Evolutionary conservation across 1,140 invertebrate species (phyloP).

Genomic region (Daktulosphaira vitifoliae): DNA sequence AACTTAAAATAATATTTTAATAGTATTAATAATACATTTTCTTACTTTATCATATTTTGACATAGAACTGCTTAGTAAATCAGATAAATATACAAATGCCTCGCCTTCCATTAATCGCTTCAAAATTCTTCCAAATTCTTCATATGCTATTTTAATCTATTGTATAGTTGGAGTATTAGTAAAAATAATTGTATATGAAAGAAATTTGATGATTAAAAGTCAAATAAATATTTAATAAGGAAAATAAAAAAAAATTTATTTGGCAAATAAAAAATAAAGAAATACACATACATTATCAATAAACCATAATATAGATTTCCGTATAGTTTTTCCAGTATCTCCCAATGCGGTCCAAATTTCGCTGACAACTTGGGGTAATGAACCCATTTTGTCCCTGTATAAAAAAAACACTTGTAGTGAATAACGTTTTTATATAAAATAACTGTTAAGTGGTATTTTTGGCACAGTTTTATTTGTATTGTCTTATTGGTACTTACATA

Average conservation of each 20-base stretch:
- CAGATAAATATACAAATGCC: conserved; percentile 56
- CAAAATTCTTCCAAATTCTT: conserved; percentile 57
- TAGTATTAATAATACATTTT: too few species aligned
- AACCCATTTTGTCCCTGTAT: conserved; percentile 59
- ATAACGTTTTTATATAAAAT: too few species aligned
- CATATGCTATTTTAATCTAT: conserved; percentile 57
- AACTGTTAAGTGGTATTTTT: too few species aligned
- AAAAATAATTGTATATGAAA: too few species aligned
- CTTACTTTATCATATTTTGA: conserved; percentile 59
- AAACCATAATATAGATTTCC: conserved; percentile 62
- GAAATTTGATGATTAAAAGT: too few species aligned
- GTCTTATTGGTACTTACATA: conserved; percentile 38
- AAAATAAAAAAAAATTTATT: too few species aligned
- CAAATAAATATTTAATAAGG: too few species aligned
- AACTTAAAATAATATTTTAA: too few species aligned
- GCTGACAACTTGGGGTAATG: conserved; percentile 64
- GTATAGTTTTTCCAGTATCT: conserved; percentile 64
- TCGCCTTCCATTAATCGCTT: conserved; percentile 62
- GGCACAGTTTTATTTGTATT: too few species aligned
- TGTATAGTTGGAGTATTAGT: too few species aligned
- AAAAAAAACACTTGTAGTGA: conserved; percentile 16
- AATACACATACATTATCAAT: conserved; percentile 57
- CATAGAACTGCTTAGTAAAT: conserved; percentile 56
- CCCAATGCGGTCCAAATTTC: conserved; percentile 77
- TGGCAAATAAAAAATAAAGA: too few species aligned